Evolutionary conservation across 1,140 invertebrate species (phyloP).

Genomic region (Leptinotarsa defecta): DNA sequence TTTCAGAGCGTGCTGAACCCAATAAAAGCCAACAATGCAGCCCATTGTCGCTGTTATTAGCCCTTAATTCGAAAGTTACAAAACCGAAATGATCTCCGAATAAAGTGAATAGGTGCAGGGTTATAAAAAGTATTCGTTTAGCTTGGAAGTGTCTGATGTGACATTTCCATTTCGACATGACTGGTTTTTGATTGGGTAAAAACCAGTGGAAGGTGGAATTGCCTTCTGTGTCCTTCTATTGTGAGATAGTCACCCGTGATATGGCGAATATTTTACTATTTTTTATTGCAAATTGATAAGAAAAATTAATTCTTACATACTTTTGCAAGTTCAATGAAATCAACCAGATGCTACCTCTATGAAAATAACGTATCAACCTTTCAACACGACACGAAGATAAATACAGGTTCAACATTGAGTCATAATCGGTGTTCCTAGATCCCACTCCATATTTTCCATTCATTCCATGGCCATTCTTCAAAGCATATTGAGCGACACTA

Average conservation of each 20-base stretch:
- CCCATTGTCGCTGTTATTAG: constrained; percentile 24
- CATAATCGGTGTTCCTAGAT: too few relatives aligned
- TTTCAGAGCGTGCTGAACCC: constrained; percentile 3
- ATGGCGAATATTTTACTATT: too few relatives aligned
- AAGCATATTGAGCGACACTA: too few relatives aligned
- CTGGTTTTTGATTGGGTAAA: constrained; percentile 12
- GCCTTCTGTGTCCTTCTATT: not conserved
- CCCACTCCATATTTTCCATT: too few relatives aligned
- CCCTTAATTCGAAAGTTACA: constrained; percentile 21
- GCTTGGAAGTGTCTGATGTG: not conserved
- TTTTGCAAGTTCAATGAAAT: too few relatives aligned
- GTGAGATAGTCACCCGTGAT: not conserved
- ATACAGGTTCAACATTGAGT: too few relatives aligned
- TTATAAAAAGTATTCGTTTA: constrained; percentile 21
- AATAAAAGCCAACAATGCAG: constrained; percentile 24
- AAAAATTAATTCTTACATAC: too few relatives aligned
- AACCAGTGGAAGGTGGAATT: not conserved
- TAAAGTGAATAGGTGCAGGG: constrained; percentile 7
- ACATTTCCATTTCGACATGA: constrained; percentile 15
- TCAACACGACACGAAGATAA: too few relatives aligned
- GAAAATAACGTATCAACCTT: too few relatives aligned
- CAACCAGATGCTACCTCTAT: too few relatives aligned
- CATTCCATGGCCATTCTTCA: too few relatives aligned
- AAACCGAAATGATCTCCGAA: constrained; percentile 19
- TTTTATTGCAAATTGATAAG: too few relatives aligned